These are phyloP conservation scores for Conops quadrifasciatus DNA, from an alignment of 2,888 invertebrate species.

Conservation along the genomic window DNA sequence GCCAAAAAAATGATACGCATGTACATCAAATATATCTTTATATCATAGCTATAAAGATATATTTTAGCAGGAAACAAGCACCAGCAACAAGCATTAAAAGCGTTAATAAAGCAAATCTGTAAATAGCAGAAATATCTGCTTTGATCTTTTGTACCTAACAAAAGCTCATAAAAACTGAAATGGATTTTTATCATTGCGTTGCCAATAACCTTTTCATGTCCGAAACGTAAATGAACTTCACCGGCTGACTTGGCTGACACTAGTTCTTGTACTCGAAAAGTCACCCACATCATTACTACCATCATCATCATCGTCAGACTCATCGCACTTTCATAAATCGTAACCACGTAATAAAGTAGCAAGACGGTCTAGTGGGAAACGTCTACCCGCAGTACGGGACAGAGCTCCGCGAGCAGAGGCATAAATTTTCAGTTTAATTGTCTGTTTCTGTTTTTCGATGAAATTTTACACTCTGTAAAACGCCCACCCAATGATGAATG, in stretches of 20 bases:
- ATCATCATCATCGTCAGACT: neutral
- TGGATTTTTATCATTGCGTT: conserved; percentile 31
- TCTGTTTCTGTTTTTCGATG: conserved; percentile 43
- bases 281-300: neutral
- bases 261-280: too few relatives aligned
- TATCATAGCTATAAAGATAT: too few relatives aligned
- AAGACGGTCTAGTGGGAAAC: conserved; percentile 19
- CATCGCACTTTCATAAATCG: conserved; percentile 26
- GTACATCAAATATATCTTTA: neutral
- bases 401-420: conserved; percentile 39
- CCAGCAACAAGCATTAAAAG: conserved; percentile 11
- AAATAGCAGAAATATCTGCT: conserved; percentile 34
- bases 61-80: conserved; percentile 13
- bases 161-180: neutral
- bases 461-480: conserved; percentile 15
- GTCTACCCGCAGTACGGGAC: neutral
- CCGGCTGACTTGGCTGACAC: neutral
- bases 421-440: conserved; percentile 61
- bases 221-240: neutral
- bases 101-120: conserved; percentile 29
- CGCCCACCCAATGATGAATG: conserved; percentile 22
- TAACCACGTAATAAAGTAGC: conserved; percentile 34
- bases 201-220: conserved; percentile 30
- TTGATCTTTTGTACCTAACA: conserved; percentile 36
- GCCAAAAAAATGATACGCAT: neutral